phyloP scores from a whole-genome alignment of 2,797 vertebrate genomes.

The Chaetophractus vellerosus region DNA sequence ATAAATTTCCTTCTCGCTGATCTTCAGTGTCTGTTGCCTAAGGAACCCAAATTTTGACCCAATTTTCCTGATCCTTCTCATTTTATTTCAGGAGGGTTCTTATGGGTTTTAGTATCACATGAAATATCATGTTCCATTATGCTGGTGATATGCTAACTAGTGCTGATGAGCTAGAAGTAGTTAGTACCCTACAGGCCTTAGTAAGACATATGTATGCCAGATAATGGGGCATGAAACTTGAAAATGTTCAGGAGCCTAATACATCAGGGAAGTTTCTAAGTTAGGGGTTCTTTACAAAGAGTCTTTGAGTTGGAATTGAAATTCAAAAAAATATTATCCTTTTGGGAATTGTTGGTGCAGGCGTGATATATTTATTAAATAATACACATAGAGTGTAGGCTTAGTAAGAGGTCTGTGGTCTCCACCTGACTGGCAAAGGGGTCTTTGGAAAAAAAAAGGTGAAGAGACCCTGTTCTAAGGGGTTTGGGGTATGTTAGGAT shows the following conservation, averaged over 20 bases:
- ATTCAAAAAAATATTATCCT: no score
- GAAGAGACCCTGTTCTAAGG: background rate
- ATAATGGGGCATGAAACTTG: background rate
- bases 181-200: background rate
- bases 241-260: no score
- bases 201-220: background rate
- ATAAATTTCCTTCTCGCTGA: background rate
- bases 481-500: background rate
- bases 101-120: background rate
- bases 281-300: background rate
- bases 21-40: background rate
- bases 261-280: background rate
- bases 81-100: background rate
- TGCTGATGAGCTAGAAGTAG: background rate
- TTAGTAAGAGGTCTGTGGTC: no score
- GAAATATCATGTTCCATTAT: background rate
- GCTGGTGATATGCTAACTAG: background rate
- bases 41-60: background rate
- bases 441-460: no score
- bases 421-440: no score
- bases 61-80: background rate
- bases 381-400: no score
- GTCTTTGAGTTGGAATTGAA: no score
- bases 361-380: no score
- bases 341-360: no score